Base-by-base conservation (phyloP, 23 tunicate genomes). In the Oikopleura albicans region DNA sequence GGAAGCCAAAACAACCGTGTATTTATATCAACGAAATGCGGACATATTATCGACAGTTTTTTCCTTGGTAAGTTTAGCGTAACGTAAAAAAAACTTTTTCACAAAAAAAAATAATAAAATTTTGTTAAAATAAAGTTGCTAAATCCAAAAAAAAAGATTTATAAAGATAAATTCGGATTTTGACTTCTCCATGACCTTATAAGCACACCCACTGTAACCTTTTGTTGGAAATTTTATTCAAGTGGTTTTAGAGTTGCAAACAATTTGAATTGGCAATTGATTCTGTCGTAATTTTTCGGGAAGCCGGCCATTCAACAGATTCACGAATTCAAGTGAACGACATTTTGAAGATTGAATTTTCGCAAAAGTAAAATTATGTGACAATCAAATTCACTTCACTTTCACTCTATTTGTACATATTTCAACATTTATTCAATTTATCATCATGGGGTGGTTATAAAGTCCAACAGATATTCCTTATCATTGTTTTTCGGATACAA, bases 271-370 rank as follows among this genome's bases (percentile, higher is more conserved):
- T 16, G 34, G 79, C 36, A 16, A 71, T 71, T 37, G 37, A 71
- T 16, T 71, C 79, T 2, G 79, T 71, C 36, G 79, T 71, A 2
- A 2, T 71, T 2, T 16, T 71, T 71, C 79, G 79, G 2, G 35
- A 71, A 71, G 79, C 79, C 37, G 79, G 79, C 79, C 34, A 71
- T 16, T 2, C 37, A 71, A 71, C 35, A 27, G 79, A 71, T 71
- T 16, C 79, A 71, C 28, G 37, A 71, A 31, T 71, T 29, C 36
- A 29, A 29, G 79, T 71, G 37, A 71, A 71, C 35, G 79, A 71
- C 2, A 71, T 71, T 71, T 4, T 16, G 27, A 34, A 29, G 37
- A 71, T 71, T 2, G 4, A 27, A 29, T 71, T 71, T 71, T 71
- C 79, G 4, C 27, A 71, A 4, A 12, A 71, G 31, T 71, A 22